Evolutionary conservation across 2,888 invertebrate genomes (phyloP).

Genomic region (Lycophotia porphyrea): DNA sequence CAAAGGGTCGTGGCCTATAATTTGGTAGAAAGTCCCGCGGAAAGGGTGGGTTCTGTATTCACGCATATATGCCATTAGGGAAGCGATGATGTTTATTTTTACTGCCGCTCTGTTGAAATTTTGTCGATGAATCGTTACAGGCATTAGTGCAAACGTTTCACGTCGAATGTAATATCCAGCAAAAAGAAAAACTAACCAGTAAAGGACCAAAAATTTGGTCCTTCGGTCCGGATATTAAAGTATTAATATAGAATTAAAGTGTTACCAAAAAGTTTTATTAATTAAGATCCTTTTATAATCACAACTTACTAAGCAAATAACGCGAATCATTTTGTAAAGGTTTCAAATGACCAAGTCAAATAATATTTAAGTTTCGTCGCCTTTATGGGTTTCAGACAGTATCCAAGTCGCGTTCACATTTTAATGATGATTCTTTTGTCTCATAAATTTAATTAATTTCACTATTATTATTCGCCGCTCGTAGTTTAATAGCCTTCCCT

Average conservation of each 20-base stretch:
- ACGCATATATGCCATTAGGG: conserved; percentile 56
- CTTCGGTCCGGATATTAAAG: not conserved
- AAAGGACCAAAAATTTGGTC: not conserved
- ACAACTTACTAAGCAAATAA: not conserved
- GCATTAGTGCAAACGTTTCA: not conserved
- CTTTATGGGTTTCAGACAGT: conserved; percentile 1
- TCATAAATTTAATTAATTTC: conserved; percentile 46
- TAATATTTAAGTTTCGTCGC: not conserved
- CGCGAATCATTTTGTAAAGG: not conserved
- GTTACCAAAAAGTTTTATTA: not conserved
- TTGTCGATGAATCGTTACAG: not conserved
- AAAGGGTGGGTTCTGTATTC: conserved; percentile 44
- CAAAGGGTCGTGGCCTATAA: conserved; percentile 48
- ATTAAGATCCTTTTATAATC: not conserved
- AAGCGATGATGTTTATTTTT: conserved; percentile 35
- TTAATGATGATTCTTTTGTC: conserved; percentile 46
- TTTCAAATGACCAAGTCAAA: not conserved
- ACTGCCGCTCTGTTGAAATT: conserved; percentile 9
- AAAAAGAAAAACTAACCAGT: not conserved
- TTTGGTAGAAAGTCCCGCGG: conserved; percentile 47
- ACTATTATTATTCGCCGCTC: conserved; percentile 50
- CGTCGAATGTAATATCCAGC: not conserved
- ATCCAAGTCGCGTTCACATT: conserved; percentile 38
- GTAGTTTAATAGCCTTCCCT: conserved; percentile 55
- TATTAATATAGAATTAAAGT: not conserved